Conservation (phyloP, 2,888 invertebrate species). For the Zaprionus obscuricornis region DNA sequence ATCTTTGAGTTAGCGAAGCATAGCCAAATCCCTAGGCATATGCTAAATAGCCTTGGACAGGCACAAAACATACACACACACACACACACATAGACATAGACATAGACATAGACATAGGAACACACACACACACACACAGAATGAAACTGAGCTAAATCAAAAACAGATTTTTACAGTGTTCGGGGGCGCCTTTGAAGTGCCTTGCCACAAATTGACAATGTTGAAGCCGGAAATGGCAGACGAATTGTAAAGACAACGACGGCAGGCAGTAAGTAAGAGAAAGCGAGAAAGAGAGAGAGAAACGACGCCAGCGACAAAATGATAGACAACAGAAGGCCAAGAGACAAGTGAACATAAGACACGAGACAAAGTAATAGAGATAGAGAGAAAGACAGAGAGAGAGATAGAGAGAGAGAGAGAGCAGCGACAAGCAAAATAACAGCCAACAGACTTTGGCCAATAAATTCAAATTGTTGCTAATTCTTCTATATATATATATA, state of each 20-base stretch:
- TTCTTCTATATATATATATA: constrained; percentile 16
- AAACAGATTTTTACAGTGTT: constrained; percentile 40
- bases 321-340: too few relatives aligned
- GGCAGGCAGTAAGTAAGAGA: too few relatives aligned
- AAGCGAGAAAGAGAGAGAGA: too few relatives aligned
- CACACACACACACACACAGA: constrained; percentile 3
- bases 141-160: constrained; percentile 27
- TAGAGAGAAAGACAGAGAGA: constrained; percentile 9
- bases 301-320: too few relatives aligned
- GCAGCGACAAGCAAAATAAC: neutral
- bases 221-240: constrained; percentile 57
- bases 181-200: constrained; percentile 54
- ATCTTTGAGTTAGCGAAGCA: constrained; percentile 45
- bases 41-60: constrained; percentile 53
- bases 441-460: constrained; percentile 45
- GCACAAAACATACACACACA: neutral
- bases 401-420: too few relatives aligned
- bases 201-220: constrained; percentile 61
- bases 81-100: constrained; percentile 1
- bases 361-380: too few relatives aligned
- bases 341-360: too few relatives aligned
- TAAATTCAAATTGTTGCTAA: constrained; percentile 68
- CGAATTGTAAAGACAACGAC: too few relatives aligned
- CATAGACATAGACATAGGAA: too few relatives aligned
- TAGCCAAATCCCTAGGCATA: constrained; percentile 49